phyloP scores from a whole-genome alignment of 2,113 vertebrate species.

The Emydocephalus ijimae region DNA sequence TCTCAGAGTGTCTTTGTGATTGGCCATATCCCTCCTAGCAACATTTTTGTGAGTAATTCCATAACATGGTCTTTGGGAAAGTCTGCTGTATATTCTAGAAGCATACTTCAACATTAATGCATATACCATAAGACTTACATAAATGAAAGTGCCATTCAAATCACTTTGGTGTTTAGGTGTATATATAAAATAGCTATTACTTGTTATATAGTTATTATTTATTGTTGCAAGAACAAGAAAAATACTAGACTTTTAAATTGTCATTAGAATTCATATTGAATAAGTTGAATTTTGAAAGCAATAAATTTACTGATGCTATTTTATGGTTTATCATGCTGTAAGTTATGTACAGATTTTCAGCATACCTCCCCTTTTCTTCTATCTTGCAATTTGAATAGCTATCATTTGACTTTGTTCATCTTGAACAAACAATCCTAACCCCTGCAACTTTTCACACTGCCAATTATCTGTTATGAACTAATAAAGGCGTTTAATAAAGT shows the following conservation, averaged over 20 bases:
- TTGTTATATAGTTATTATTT: background rate
- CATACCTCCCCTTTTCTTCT: background rate
- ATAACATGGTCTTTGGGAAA: background rate
- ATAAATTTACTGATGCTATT: background rate
- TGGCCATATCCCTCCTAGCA: background rate
- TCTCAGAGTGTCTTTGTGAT: background rate
- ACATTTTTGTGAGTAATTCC: background rate
- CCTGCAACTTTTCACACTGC: background rate
- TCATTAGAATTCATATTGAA: background rate
- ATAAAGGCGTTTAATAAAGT: too few relatives aligned
- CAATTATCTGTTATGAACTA: conserved; percentile 3
- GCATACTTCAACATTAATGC: background rate
- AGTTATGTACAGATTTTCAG: background rate
- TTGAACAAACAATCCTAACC: background rate
- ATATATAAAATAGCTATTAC: background rate
- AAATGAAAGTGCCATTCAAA: background rate
- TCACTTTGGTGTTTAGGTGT: background rate
- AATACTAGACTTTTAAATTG: background rate
- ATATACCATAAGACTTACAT: background rate
- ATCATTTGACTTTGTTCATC: background rate
- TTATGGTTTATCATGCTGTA: background rate
- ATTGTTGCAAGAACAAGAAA: background rate
- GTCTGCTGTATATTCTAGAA: background rate
- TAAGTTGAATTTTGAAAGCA: background rate
- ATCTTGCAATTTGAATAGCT: background rate